A percentile compares a stretch with the other conserved stretches of the same genome.
These are phyloP conservation scores for Motacilla alba DNA, from an alignment of 2,113 vertebrate species.

Conservation along the genomic window DNA sequence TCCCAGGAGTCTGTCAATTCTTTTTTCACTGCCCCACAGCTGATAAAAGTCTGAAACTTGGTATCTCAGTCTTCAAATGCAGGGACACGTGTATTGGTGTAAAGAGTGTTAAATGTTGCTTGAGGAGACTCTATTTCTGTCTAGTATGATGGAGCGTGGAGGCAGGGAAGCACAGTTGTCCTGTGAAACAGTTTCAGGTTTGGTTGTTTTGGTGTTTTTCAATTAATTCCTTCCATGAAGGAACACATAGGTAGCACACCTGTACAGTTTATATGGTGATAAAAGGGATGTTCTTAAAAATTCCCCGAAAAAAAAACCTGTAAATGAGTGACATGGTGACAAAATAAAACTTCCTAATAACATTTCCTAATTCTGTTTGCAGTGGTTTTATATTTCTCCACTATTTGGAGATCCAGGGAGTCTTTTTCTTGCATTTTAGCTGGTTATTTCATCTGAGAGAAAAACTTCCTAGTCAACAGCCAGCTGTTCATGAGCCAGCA, in stretches of 20 bases:
- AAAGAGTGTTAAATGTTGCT: background rate
- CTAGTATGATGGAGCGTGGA: background rate
- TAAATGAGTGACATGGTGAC: background rate
- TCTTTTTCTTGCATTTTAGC: background rate
- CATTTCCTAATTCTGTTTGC: background rate
- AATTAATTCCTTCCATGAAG: background rate
- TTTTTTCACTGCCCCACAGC: background rate
- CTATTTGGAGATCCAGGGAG: background rate
- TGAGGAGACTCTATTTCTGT: background rate
- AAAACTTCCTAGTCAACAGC: background rate
- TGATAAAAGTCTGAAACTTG: background rate
- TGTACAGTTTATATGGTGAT: background rate
- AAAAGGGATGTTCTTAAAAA: background rate
- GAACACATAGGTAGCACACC: background rate
- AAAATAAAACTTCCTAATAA: background rate
- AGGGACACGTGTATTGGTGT: background rate
- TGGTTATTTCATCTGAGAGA: background rate
- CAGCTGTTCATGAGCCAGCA: accelerated
- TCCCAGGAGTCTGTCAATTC: background rate
- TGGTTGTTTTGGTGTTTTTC: background rate
- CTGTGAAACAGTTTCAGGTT: background rate
- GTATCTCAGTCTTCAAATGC: background rate
- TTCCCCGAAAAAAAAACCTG: background rate
- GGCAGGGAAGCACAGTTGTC: background rate
- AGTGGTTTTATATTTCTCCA: background rate